Evolutionary conservation across 2,113 vertebrate species (phyloP), one percentile per base, ranked within the genome.

Genomic region (Parus major): DNA sequence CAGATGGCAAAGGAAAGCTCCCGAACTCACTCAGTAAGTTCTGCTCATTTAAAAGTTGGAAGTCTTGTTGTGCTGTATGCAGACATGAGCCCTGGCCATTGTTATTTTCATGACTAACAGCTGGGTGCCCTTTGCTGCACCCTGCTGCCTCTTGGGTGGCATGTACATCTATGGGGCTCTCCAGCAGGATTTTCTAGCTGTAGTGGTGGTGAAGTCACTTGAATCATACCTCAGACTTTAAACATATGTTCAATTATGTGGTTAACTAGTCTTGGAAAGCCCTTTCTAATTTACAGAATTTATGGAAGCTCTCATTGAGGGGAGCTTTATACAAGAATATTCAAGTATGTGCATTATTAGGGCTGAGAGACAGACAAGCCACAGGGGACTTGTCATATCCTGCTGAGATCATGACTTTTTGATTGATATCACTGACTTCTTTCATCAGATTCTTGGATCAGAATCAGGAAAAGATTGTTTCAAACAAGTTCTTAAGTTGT

Each of bases 1-100:
- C 99, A 4, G 98, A 97, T 39, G 99, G 99, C 68, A 98, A 94
- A 90, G 98, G 98, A 88, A 98, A 98, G 35, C 98, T 99, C 23
- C 92, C 97, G 0, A 81, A 49, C 35, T 96, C 97, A 11, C 98
- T 99, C 57, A 98, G 99, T 99, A 97, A 98, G 99, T 99, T 89
- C 28, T 92, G 42, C 65, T 90, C 3, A 5, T 47, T 91, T 27
- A 35, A 88, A 92, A 84, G 12, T 5, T 47, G 4, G 4, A 39
- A 46, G 20, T 59, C 8, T 60, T 63, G 66, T 61, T 18, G 35
- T 42, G 5, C 31, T 33, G 11, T 36, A 59, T 49, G 16, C 14
- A 50, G 47, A 41, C 6, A 17, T 3, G 12, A 63, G 6, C 69
- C 20, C 18, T 46, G 33, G 23, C 39, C 15, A 2, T 15, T 13